Conservation (phyloP, 37 sponge, comb jelly and placozoan species). For the Chondrosia reniformis region DNA sequence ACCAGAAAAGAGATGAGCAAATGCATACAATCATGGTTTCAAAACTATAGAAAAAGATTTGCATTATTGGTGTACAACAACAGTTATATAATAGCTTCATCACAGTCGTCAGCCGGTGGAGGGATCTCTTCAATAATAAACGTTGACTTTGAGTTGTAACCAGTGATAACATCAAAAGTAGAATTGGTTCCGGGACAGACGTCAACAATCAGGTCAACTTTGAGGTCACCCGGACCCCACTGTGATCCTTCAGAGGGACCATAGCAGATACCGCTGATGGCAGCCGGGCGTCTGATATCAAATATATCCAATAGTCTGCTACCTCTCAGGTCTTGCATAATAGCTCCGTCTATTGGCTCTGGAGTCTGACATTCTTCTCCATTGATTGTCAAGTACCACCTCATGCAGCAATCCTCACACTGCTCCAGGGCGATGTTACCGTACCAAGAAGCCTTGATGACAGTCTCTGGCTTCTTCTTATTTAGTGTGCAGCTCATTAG, state of each 20-base stretch:
- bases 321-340: constrained; percentile 21
- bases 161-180: constrained; percentile 32
- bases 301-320: neutral
- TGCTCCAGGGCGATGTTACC: constrained; percentile 44
- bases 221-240: neutral
- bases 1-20: no score
- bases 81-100: neutral
- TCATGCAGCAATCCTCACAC: constrained; percentile 54
- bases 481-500: constrained; percentile 22
- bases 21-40: no score
- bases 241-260: neutral
- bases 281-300: constrained; percentile 29
- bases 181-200: neutral
- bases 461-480: constrained; percentile 22
- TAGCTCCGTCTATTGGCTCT: constrained; percentile 50
- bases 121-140: constrained; percentile 63
- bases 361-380: constrained; percentile 45
- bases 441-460: constrained; percentile 48
- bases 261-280: constrained; percentile 39
- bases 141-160: constrained; percentile 57
- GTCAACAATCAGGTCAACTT: constrained; percentile 25
- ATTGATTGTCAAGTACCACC: constrained; percentile 53
- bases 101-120: neutral
- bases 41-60: no score
- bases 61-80: no score